phyloP scores from a whole-genome alignment of 2,797 vertebrate species.

The Eulemur mongoz region DNA sequence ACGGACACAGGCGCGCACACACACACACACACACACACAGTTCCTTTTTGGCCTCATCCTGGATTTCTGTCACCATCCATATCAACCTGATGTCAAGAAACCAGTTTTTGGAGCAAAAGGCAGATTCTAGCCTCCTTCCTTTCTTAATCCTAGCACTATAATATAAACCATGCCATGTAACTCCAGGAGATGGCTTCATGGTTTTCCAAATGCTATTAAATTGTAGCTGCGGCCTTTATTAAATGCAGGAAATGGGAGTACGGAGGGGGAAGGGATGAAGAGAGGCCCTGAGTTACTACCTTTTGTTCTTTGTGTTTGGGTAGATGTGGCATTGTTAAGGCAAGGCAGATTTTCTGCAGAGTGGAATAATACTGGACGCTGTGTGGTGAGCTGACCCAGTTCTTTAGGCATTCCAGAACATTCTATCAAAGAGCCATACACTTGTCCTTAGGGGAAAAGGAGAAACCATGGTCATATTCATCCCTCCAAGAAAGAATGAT shows the following conservation, averaged over 20 bases:
- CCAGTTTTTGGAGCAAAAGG: neutral
- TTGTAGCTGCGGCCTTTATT: slow-evolving; percentile 58
- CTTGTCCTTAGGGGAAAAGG: neutral
- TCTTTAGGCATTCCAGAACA: rapidly evolving
- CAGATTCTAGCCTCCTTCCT: neutral
- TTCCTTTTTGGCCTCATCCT: neutral
- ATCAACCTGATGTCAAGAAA: neutral
- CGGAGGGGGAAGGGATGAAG: neutral
- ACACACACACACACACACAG: neutral
- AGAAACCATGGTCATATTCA: neutral
- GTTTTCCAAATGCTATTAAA: slow-evolving; percentile 55
- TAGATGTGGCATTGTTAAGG: neutral
- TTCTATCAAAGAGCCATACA: rapidly evolving
- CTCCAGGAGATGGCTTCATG: slow-evolving; percentile 46
- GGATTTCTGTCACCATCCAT: neutral
- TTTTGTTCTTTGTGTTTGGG: neutral
- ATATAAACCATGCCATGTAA: slow-evolving; percentile 53
- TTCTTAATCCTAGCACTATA: neutral
- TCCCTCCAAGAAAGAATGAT: neutral
- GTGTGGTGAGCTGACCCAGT: neutral
- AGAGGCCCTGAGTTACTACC: neutral
- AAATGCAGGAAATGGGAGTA: slow-evolving; percentile 16
- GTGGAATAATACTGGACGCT: neutral
- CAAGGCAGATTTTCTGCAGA: neutral
- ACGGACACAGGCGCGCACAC: neutral